Evolutionary conservation across 2,113 vertebrate genomes (phyloP), one percentile per base, ranked within the genome.

Genomic region (Aepyceros melampus): DNA sequence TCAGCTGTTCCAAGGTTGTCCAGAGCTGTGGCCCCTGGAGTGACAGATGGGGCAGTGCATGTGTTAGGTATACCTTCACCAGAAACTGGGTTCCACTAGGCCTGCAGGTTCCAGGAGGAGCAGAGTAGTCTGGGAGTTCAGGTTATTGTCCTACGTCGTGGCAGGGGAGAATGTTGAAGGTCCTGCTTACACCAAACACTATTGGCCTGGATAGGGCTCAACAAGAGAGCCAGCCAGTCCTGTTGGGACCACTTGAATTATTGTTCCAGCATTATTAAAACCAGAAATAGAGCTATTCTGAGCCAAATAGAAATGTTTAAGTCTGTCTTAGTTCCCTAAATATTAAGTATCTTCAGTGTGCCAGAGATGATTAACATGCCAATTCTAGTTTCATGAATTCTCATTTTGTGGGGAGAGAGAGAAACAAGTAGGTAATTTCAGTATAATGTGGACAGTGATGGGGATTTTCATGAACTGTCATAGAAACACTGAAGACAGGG

Each of bases 291-390:
- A 82, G n/a, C 40, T 49, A 6, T 27, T 97, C 36, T 87, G 85
- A 90, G 89, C n/a, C 15, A 67, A 95, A 90, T 21, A 90, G 47
- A 16, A 93, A 87, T 93, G 25, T 92, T 53, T 87, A 95, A 7
- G 29, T 56, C 43, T 83, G 12, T 36, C 58, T 90, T 58, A 47
- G 7, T 21, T 93, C 40, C 29, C 49, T 15, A 43, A 87, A 55
- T 85, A 49, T 8, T 55, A 19, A 81, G 4, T 86, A 62, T 36
- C 43, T 43, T 93, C 51, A 33, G n/a, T 60, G 17, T 51, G 58
- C 14, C 55, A 27, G n/a, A 79, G 83, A 53, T 83, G 33, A 92
- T 45, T 60, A 87, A 45, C 5, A 25, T 43, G 58, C 29, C 14
- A 45, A 76, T 89, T 36, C 31, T 82, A 45, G 58, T 40, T 89